Evolutionary conservation across 2,113 vertebrate species (phyloP), one percentile per base, ranked within the genome.

Genomic region (Junco hyemalis): DNA sequence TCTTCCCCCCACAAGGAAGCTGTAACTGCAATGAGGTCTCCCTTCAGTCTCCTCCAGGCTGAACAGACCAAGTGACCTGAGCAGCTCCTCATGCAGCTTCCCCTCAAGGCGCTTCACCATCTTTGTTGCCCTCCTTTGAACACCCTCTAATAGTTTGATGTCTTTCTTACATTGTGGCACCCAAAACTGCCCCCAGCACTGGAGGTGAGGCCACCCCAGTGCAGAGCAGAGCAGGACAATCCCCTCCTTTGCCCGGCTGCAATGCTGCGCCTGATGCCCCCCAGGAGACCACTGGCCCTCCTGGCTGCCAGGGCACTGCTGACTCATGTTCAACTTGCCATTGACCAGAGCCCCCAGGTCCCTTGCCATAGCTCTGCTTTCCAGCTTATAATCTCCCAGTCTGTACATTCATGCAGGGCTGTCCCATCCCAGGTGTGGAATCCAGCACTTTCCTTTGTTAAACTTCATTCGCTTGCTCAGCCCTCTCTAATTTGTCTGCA

Each of bases 281-380:
- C 1, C 21, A 33, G 36, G 18, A 12, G 11, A 50, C 0, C 0
- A 0, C 1, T 17, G 44, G 25, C 21, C 8, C 24, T 57, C 35
- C 36, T 68, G 51, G 36, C 31, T 76, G 7, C 19, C 53, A 86
- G 17, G 21, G 13, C 61, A 66, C 44, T 23, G 24, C 19, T 40
- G 35, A 2, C 29, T 35, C 8, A 3, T 20, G 4, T 10, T 57
- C 29, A 48, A 11, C 42, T 29, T 57, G 24, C 3, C 10, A 24
- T 1, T 1, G 2, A 35, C 15, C 20, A 57, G 29, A 10, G 56
- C 12, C 3, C 8, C 35, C 15, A 20, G 15, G 29, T 16, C 15
- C 24, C 50, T 40, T 74, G 29, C 35, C 6, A 9, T 1, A 12
- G 19, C 25, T 24, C 29, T 44, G 31, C 44, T 50, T 42, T 76